These are phyloP conservation scores for Pterois miles DNA, from an alignment of 2,797 vertebrate species.

Conservation along the genomic window DNA sequence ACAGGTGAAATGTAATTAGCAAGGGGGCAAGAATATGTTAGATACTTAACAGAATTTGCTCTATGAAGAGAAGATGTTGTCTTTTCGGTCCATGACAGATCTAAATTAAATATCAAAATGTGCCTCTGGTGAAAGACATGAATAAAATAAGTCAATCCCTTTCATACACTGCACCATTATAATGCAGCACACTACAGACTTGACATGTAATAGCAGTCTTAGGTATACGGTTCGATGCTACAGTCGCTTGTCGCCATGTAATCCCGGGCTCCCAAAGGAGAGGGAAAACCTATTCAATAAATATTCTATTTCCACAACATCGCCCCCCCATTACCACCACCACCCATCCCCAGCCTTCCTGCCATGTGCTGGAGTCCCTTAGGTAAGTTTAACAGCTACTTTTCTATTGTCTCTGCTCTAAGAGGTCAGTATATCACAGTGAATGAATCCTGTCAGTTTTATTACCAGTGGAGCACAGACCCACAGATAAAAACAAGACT, in stretches of 20 bases:
- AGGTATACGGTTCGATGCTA: constrained; percentile 51
- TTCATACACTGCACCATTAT: neutral
- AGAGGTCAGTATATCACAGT: constrained; percentile 88
- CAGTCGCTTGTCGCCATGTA: constrained; percentile 66
- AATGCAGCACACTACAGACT: constrained; percentile 3
- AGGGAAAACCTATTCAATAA: constrained; percentile 82
- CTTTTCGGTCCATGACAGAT: constrained; percentile 8
- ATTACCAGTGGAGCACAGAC: constrained; percentile 85
- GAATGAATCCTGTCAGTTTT: constrained; percentile 90
- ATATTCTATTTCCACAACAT: constrained; percentile 80
- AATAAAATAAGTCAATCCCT: constrained; percentile 4
- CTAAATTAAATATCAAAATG: constrained; percentile 3
- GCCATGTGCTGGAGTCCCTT: constrained; percentile 79
- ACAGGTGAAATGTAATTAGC: constrained; percentile 73
- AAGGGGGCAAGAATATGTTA: neutral
- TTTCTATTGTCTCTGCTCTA: constrained; percentile 87
- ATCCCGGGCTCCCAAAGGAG: constrained; percentile 70
- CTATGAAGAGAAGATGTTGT: neutral
- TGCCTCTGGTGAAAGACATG: constrained; percentile 17
- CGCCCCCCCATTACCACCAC: neutral
- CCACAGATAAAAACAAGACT: constrained; percentile 86
- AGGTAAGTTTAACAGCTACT: constrained; percentile 88
- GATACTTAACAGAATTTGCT: constrained; percentile 16
- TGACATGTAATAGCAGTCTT: constrained; percentile 65
- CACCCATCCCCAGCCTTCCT: constrained; percentile 37